Conservation (phyloP, 2,113 vertebrate genomes). For the Diadophis punctatus region DNA sequence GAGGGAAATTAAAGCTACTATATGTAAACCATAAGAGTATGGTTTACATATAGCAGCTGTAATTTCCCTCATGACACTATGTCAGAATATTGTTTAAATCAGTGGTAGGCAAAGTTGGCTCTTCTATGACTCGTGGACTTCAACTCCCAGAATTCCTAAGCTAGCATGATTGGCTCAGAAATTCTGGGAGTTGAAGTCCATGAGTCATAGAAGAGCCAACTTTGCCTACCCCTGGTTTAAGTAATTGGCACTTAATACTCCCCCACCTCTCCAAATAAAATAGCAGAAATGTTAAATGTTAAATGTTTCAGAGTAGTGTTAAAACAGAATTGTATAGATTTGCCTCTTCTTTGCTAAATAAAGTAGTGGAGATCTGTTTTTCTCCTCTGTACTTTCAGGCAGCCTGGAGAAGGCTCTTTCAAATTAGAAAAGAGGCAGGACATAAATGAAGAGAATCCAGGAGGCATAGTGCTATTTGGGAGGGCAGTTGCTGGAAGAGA, state of each 20-base stretch:
- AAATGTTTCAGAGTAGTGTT: not conserved
- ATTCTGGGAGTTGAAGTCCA: no score
- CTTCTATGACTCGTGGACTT: no score
- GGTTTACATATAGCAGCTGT: no score
- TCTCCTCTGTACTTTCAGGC: not conserved
- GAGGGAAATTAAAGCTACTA: not conserved
- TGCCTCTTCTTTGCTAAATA: not conserved
- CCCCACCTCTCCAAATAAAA: not conserved
- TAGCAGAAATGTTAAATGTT: not conserved
- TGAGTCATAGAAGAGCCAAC: no score
- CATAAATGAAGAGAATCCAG: not conserved
- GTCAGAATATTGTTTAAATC: not conserved
- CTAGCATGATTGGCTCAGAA: no score
- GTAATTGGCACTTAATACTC: no score
- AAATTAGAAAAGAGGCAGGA: not conserved
- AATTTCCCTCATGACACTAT: not conserved
- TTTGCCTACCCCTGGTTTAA: no score
- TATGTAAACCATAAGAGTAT: not conserved
- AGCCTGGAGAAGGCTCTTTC: not conserved
- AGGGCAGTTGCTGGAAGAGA: not conserved
- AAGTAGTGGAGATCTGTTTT: not conserved
- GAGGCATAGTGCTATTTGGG: not conserved
- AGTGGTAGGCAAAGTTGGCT: no score
- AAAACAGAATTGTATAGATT: not conserved
- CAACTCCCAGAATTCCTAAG: no score